phyloP scores from a whole-genome alignment of 2,113 vertebrate genomes.

The Gila orcuttii region DNA sequence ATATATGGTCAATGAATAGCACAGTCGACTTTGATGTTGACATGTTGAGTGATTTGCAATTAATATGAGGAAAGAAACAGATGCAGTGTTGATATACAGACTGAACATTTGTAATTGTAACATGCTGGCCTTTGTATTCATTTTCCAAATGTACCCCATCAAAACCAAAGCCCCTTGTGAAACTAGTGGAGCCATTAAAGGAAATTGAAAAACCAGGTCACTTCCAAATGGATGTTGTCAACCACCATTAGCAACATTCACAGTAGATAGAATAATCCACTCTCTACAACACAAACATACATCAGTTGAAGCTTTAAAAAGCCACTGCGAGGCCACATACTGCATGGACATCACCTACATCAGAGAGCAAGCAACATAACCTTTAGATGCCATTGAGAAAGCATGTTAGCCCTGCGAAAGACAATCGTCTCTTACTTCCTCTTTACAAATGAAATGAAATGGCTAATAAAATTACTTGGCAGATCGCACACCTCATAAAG shows the following conservation, averaged over 20 bases:
- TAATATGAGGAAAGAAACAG: constrained; percentile 8
- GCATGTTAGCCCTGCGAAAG: constrained; percentile 70
- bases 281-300: constrained; percentile 32
- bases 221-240: constrained; percentile 35
- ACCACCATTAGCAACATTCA: constrained; percentile 34
- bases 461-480: constrained; percentile 73
- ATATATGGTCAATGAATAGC: not conserved
- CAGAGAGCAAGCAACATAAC: constrained; percentile 59
- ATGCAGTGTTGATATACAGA: not conserved
- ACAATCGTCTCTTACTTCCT: constrained; percentile 58
- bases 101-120: not conserved
- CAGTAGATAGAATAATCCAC: constrained; percentile 28
- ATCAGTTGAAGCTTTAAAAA: constrained; percentile 42
- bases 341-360: constrained; percentile 60
- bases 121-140: not conserved
- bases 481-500: constrained; percentile 67
- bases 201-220: constrained; percentile 36
- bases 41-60: not conserved
- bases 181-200: constrained; percentile 40
- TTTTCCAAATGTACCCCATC: not conserved
- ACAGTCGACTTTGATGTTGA: not conserved
- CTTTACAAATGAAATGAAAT: constrained; percentile 71
- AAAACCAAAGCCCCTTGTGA: constrained; percentile 34
- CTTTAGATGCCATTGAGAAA: constrained; percentile 61
- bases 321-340: not conserved